A percentile compares a stretch with the other conserved stretches of the same genome.
phyloP scores from a whole-genome alignment of 2,888 invertebrate genomes.

The Amblyjoppa fuscipennis region DNA sequence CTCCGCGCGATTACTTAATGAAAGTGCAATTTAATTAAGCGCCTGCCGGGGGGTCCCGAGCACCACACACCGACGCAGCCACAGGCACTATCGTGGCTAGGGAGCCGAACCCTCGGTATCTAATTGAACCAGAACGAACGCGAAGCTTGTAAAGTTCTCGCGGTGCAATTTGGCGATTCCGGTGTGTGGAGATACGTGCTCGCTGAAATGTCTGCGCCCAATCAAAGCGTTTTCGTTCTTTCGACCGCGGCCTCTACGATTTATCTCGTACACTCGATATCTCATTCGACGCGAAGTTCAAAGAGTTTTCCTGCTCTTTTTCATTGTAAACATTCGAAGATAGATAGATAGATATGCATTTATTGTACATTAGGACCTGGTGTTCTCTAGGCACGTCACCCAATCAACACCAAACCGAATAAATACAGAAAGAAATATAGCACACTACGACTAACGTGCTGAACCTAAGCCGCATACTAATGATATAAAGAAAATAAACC shows the following conservation, averaged over 20 bases:
- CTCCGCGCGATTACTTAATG: slow-evolving; percentile 63
- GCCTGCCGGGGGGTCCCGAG: neutral
- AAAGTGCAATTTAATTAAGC: slow-evolving; percentile 69
- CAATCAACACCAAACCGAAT: too few relatives aligned
- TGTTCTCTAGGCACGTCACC: too few relatives aligned
- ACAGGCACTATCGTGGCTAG: slow-evolving; percentile 19
- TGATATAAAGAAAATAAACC: too few relatives aligned
- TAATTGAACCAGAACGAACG: slow-evolving; percentile 67
- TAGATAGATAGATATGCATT: too few relatives aligned
- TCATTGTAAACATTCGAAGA: neutral
- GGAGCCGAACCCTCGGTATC: slow-evolving; percentile 55
- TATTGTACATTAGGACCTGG: too few relatives aligned
- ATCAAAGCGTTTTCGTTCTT: slow-evolving; percentile 16
- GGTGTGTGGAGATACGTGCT: slow-evolving; percentile 24
- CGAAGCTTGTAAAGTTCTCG: slow-evolving; percentile 63
- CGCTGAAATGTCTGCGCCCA: slow-evolving; percentile 11
- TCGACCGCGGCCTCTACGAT: neutral
- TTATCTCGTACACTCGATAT: neutral
- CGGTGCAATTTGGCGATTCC: slow-evolving; percentile 55
- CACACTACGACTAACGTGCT: too few relatives aligned
- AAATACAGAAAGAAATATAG: too few relatives aligned
- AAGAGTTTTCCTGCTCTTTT: neutral
- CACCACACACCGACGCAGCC: slow-evolving; percentile 2
- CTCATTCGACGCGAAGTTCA: neutral
- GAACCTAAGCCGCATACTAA: too few relatives aligned